Base-by-base conservation (phyloP, 2,113 vertebrate species). In the Gasterosteus nipponicus region DNA sequence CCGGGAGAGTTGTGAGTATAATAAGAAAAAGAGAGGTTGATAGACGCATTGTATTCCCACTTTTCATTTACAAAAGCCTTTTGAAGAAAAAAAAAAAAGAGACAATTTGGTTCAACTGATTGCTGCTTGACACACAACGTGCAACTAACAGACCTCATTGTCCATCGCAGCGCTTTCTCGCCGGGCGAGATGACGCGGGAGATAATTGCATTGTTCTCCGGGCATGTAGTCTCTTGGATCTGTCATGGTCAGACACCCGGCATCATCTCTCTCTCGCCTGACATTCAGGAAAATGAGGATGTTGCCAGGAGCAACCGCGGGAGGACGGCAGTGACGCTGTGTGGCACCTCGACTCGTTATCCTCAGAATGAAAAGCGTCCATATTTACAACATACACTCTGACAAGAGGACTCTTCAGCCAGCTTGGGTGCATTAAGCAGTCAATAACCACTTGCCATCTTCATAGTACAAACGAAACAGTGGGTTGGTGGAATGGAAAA, bases 221-320 rank as follows among this genome's bases (percentile, higher is more conserved):
- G 57, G 56, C 75, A 41, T 64, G 83, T 73, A 41, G 69, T 57
- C 87, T 0, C 16, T 41, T 70, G 8, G 0, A 64, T 82, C 72
- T 4, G n/a, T 91, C 82, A 83, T 66, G 49, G 57, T 81, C 72
- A 91, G 77, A 84, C 73, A 80, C 78, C 51, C 18, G 31, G 65
- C 67, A 16, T 60, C 73, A 46, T 86, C 77, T 62, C 81, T 82
- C 83, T 39, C 81, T 87, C 73, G 46, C 77, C 58, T 51, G 75
- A 86, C 83, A 81, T 86, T 80, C 82, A 57, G 80, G 81, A 80
- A 71, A 78, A 85, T 56, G 47, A 87, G 61, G 51, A 64, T 71
- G 84, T 90, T 89, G 84, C 90, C 42, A 87, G 41, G 82, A 86
- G 87, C 80, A 82, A 90, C 85, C 11, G 33, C 69, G 33, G 22